Evolutionary conservation across 2,888 invertebrate species (phyloP).

Genomic region (Sinotaia quadrata): DNA sequence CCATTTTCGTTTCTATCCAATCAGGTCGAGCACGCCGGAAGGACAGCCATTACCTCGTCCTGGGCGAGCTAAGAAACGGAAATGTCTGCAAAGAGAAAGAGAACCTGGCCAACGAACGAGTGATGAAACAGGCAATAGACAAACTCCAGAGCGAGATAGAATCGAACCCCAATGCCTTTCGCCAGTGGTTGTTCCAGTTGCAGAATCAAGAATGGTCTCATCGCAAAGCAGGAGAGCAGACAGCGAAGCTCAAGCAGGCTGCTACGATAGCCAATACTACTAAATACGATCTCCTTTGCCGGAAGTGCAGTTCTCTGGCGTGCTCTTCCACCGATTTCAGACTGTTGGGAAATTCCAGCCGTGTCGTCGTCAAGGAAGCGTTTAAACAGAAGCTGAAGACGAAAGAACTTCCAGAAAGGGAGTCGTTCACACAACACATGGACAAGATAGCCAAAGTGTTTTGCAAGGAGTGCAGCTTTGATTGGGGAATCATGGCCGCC

Average conservation of each 20-base stretch:
- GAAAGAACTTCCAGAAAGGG: not conserved
- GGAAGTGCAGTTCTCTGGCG: constrained; percentile 3
- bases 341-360: not conserved
- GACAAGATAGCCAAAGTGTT: constrained; percentile 17
- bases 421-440: not conserved
- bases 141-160: constrained; percentile 42
- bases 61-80: constrained; percentile 50
- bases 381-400: not conserved
- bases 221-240: constrained; percentile 40
- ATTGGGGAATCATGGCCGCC: constrained; percentile 16
- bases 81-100: constrained; percentile 62
- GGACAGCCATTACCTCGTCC: constrained; percentile 60
- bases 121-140: constrained; percentile 64
- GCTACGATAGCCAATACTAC: not conserved
- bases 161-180: constrained; percentile 36
- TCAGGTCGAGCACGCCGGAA: constrained; percentile 67
- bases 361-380: not conserved
- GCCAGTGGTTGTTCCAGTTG: constrained; percentile 31
- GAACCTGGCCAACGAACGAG: constrained; percentile 62
- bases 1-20: too few relatives aligned
- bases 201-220: constrained; percentile 47
- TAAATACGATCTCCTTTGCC: not conserved
- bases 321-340: constrained; percentile 15
- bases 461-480: constrained; percentile 5
- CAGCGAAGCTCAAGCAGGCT: not conserved